phyloP scores from a whole-genome alignment of 2,888 invertebrate species.

The Caenorhabditis imperialis region DNA sequence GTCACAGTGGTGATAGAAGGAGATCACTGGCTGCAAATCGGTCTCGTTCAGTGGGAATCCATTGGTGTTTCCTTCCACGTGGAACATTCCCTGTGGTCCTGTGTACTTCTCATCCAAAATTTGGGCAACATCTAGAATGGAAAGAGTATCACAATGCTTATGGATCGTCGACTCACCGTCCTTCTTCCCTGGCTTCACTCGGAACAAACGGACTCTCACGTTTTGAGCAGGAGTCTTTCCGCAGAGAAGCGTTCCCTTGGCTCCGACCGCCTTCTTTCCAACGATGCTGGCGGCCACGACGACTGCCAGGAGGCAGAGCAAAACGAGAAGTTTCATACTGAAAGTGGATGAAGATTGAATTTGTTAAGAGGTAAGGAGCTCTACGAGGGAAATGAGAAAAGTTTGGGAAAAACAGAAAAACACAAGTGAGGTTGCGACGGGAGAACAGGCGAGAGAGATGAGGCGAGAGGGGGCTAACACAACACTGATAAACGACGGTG shows the following conservation, averaged over 20 bases:
- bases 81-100: slow-evolving; percentile 64
- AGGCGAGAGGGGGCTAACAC: slow-evolving; percentile 22
- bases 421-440: slow-evolving; percentile 1
- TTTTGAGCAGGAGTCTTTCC: slow-evolving; percentile 63
- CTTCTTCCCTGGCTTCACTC: slow-evolving; percentile 62
- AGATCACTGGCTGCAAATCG: slow-evolving; percentile 56
- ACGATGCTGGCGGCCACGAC: slow-evolving; percentile 22
- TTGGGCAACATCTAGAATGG: slow-evolving; percentile 57
- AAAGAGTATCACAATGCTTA: neutral
- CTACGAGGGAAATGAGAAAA: slow-evolving; percentile 17
- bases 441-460: slow-evolving; percentile 13
- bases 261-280: slow-evolving; percentile 56
- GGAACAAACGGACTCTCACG: slow-evolving; percentile 61
- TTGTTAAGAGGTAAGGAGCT: neutral
- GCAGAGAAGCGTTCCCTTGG: slow-evolving; percentile 63
- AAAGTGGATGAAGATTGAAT: slow-evolving; percentile 9
- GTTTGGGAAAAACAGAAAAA: slow-evolving; percentile 10
- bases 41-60: slow-evolving; percentile 67
- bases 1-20: slow-evolving; percentile 66
- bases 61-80: slow-evolving; percentile 65
- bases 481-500: slow-evolving; percentile 52
- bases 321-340: slow-evolving; percentile 37
- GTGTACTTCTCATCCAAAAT: slow-evolving; percentile 60
- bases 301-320: slow-evolving; percentile 26
- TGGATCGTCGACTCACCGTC: slow-evolving; percentile 34